Percentiles rank a stretch among this genome's conserved stretches.
These are phyloP conservation scores for Drosophila pandora DNA, from an alignment of 1,140 invertebrate species.

Conservation along the genomic window DNA sequence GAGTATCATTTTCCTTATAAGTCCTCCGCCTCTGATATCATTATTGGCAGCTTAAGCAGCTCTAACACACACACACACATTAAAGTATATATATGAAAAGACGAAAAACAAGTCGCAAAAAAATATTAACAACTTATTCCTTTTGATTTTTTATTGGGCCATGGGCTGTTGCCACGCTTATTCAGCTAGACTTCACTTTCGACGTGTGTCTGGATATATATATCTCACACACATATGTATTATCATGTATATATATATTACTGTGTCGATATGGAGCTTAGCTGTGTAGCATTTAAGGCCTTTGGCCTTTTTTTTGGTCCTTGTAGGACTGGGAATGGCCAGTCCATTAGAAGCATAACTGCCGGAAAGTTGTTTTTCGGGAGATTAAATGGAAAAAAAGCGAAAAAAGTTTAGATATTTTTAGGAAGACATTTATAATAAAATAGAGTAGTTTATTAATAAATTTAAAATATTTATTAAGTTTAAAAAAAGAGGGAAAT, in stretches of 20 bases:
- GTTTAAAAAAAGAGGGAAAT: too few species aligned
- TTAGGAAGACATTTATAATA: too few species aligned
- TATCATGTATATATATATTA: neutral
- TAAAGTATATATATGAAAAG: constrained; percentile 12
- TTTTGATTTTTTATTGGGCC: constrained; percentile 72
- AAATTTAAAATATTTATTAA: too few species aligned
- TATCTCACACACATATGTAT: neutral
- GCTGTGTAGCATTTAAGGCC: constrained; percentile 41
- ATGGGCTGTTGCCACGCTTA: constrained; percentile 44
- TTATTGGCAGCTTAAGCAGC: constrained; percentile 69
- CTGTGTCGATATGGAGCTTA: constrained; percentile 21
- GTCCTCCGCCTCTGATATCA: constrained; percentile 5
- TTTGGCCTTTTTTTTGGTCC: neutral
- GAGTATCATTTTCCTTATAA: too few species aligned
- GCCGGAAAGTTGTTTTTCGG: constrained; percentile 9
- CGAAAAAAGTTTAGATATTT: too few species aligned
- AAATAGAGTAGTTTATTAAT: too few species aligned
- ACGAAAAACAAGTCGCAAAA: constrained; percentile 64
- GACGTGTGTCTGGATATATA: neutral
- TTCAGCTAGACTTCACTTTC: constrained; percentile 15
- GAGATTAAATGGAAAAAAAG: neutral
- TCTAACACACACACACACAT: constrained; percentile 7
- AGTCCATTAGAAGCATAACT: constrained; percentile 18
- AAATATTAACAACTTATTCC: constrained; percentile 74
- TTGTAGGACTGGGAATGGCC: constrained; percentile 21